These are phyloP conservation scores for Ophioderma brevispina DNA, from an alignment of 35 echinoderm and acorn worm genomes.

Conservation along the genomic window DNA sequence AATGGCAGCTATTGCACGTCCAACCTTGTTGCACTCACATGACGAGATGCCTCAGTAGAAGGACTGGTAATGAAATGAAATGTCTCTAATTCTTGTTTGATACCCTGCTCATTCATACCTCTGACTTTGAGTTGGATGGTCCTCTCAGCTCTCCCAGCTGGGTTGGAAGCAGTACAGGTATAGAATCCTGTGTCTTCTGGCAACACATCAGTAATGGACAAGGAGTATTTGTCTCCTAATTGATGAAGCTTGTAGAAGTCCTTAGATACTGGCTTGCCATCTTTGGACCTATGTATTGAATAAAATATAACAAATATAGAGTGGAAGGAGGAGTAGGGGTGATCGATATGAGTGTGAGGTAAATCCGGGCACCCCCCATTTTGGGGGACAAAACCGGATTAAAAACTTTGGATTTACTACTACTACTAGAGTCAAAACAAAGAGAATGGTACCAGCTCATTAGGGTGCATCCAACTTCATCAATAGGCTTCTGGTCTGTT, in stretches of 20 bases:
- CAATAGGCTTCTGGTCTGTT: too few relatives aligned
- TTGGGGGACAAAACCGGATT: too few relatives aligned
- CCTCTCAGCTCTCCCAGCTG: constrained; percentile 71
- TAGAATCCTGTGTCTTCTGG: constrained; percentile 84
- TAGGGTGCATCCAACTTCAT: too few relatives aligned
- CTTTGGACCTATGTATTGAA: constrained; percentile 90
- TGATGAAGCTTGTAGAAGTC: constrained; percentile 69
- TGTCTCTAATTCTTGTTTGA: too few relatives aligned
- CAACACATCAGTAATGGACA: constrained; percentile 68
- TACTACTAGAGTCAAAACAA: too few relatives aligned
- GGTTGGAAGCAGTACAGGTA: constrained; percentile 79
- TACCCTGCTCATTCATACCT: too few relatives aligned
- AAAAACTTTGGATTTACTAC: too few relatives aligned
- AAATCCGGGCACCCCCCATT: too few relatives aligned
- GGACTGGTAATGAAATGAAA: too few relatives aligned
- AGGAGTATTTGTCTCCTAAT: constrained; percentile 58
- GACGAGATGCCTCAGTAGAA: not conserved
- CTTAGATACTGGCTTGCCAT: constrained; percentile 67
- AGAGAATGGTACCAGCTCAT: too few relatives aligned
- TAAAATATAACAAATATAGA: not conserved
- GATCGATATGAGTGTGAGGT: too few relatives aligned
- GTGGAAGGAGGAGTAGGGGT: too few relatives aligned
- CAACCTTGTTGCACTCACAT: not conserved
- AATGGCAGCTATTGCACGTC: not conserved
- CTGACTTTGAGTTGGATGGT: constrained; percentile 82